phyloP scores from a whole-genome alignment of 2,888 invertebrate genomes.

The Melinaea marsaeus region DNA sequence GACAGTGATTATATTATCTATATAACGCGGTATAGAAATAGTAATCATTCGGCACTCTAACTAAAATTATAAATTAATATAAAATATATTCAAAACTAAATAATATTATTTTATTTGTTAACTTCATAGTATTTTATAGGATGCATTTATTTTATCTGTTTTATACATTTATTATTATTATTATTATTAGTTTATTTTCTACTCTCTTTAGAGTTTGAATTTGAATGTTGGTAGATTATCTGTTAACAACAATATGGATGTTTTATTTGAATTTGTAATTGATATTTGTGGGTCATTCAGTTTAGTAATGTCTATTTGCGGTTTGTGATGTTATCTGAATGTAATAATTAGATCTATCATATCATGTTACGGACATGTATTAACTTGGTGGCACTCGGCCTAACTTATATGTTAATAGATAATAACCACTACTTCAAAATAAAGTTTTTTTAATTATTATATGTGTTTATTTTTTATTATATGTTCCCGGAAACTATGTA shows the following conservation, averaged over 20 bases:
- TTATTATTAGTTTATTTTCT: conserved; percentile 69
- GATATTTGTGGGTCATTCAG: too few relatives aligned
- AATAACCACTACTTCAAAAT: conserved; percentile 77
- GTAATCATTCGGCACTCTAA: conserved; percentile 74
- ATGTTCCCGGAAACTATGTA: too few relatives aligned
- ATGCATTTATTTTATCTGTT: conserved; percentile 76
- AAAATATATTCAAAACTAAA: conserved; percentile 55
- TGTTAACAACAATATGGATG: conserved; percentile 52
- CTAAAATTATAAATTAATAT: conserved; percentile 59
- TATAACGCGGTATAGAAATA: conserved; percentile 77
- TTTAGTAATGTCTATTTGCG: too few relatives aligned
- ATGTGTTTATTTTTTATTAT: conserved; percentile 14
- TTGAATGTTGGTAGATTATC: conserved; percentile 75
- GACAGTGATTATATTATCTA: conserved; percentile 74
- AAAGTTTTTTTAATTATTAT: conserved; percentile 62
- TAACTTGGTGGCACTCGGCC: conserved; percentile 66
- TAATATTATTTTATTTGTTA: conserved; percentile 66
- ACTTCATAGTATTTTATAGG: conserved; percentile 71
- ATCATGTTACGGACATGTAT: conserved; percentile 70
- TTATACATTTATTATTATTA: conserved; percentile 53
- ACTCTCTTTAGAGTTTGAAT: conserved; percentile 60
- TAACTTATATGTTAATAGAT: conserved; percentile 75
- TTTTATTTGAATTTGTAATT: conserved; percentile 12
- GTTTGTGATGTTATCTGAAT: too few relatives aligned
- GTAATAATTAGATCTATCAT: conserved; percentile 57